Percentiles rank a stretch among this genome's conserved stretches.
phyloP scores from a whole-genome alignment of 2,888 invertebrate genomes.

The Hirtodrosophila trivittata region DNA sequence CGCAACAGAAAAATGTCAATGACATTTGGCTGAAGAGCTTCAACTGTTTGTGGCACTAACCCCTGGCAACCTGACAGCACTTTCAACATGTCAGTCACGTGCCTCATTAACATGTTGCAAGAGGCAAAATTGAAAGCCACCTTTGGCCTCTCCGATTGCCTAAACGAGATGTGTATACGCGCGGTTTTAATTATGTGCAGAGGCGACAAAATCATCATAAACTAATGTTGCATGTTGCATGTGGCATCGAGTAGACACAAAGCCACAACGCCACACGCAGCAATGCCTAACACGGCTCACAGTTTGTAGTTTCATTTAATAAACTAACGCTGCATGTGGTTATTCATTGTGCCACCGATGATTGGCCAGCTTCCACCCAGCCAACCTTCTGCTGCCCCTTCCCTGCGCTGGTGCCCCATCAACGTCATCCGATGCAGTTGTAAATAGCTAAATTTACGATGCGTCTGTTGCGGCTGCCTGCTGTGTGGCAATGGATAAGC shows the following conservation, averaged over 20 bases:
- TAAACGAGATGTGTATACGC: background rate
- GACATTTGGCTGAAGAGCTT: constrained; percentile 5
- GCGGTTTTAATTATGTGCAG: constrained; percentile 5
- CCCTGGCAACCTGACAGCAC: constrained; percentile 6
- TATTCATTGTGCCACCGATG: constrained; percentile 17
- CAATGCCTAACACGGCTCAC: constrained; percentile 1
- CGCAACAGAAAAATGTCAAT: constrained; percentile 7
- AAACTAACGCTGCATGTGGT: constrained; percentile 52
- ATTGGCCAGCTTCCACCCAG: constrained; percentile 18
- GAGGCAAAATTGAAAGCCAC: constrained; percentile 33
- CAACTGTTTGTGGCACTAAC: constrained; percentile 1
- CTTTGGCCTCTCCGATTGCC: constrained; percentile 32
- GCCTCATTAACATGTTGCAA: constrained; percentile 56
- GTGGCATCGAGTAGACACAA: background rate
- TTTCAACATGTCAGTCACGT: constrained; percentile 52
- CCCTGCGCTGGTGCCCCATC: background rate
- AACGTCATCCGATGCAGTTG: background rate
- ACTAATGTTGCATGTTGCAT: background rate
- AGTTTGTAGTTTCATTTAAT: constrained; percentile 53
- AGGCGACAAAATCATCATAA: background rate
- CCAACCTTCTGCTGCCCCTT: background rate
- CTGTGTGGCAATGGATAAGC: constrained; percentile 31
- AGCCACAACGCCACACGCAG: background rate
- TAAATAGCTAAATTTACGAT: constrained; percentile 43
- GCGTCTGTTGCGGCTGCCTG: constrained; percentile 24